Percentiles rank a stretch among this genome's conserved stretches.
Evolutionary conservation across 2,113 vertebrate species (phyloP).

Genomic region (Elgaria multicarinata): DNA sequence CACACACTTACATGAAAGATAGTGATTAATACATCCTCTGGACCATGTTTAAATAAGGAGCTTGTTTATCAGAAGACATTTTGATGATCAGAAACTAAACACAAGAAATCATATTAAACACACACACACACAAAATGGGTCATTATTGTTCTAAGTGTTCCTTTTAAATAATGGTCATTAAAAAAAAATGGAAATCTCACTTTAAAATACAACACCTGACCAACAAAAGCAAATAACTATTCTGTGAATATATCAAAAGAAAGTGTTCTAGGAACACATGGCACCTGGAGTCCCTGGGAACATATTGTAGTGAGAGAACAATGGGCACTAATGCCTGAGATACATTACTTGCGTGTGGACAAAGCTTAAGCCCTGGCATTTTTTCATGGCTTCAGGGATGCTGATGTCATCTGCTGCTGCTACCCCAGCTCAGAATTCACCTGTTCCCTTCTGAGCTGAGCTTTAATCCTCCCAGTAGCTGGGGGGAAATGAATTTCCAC

Average conservation of each 20-base stretch:
- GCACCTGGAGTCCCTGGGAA: background rate
- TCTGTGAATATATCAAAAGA: background rate
- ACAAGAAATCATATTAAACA: background rate
- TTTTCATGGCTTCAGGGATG: no score
- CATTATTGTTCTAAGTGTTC: background rate
- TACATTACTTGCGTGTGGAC: background rate
- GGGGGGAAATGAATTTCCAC: no score
- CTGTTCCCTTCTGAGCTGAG: no score
- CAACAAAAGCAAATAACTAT: background rate
- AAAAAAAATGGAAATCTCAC: background rate
- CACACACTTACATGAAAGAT: rapidly evolving
- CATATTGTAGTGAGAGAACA: background rate
- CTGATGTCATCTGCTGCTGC: no score
- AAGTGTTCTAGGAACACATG: background rate
- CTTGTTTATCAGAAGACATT: constrained; percentile 8
- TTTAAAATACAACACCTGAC: background rate
- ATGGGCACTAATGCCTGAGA: background rate
- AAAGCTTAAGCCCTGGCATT: no score
- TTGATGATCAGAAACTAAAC: background rate
- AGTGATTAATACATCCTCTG: constrained; percentile 6
- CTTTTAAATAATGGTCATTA: no score
- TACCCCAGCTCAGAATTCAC: no score
- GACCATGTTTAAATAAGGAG: constrained; percentile 15
- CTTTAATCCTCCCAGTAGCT: no score
- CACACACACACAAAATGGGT: background rate